Percentiles rank a stretch among this genome's conserved stretches.
Conservation (phyloP, 30 jellyfish, hydroid and myxozoan species). For the Hydractinia echinata region DNA sequence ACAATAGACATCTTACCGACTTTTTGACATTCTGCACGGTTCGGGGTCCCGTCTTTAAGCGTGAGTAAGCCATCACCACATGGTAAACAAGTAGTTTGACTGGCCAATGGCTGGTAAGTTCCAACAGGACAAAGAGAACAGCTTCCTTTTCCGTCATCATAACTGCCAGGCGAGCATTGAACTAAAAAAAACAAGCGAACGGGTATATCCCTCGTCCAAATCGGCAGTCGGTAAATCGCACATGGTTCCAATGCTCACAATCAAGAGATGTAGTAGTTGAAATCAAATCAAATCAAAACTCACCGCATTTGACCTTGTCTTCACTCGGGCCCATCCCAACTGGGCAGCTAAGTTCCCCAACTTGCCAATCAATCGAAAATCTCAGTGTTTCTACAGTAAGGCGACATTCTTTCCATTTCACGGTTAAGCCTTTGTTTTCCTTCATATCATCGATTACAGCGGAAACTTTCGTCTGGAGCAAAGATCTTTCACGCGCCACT, state of each 20-base stretch:
- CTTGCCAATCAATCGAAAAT: slow-evolving; percentile 31
- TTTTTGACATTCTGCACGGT: background rate
- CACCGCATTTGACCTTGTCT: slow-evolving; percentile 63
- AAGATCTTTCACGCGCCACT: slow-evolving; percentile 38
- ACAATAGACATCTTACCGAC: background rate
- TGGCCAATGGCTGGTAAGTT: slow-evolving; percentile 61
- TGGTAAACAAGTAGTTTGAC: slow-evolving; percentile 52
- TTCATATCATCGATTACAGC: slow-evolving; percentile 5
- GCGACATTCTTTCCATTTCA: slow-evolving; percentile 11
- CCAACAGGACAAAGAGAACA: slow-evolving; percentile 69
- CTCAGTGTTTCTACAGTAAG: slow-evolving; percentile 16
- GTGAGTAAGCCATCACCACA: slow-evolving; percentile 63
- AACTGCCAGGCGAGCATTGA: slow-evolving; percentile 70
- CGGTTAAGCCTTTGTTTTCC: slow-evolving; percentile 1
- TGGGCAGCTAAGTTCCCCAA: slow-evolving; percentile 51
- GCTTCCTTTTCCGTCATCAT: slow-evolving; percentile 52
- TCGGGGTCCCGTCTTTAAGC: slow-evolving; percentile 30
- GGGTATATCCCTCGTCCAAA: background rate
- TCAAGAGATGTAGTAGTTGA: background rate
- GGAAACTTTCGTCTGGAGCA: slow-evolving; percentile 31
- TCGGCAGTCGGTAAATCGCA: background rate
- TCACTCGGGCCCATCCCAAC: slow-evolving; percentile 59
- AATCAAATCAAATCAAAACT: slow-evolving; percentile 15
- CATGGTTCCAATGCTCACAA: no score
- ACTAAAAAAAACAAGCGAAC: background rate